Evolutionary conservation across 1,140 invertebrate species (phyloP).

Genomic region (Trissolcus basalis): DNA sequence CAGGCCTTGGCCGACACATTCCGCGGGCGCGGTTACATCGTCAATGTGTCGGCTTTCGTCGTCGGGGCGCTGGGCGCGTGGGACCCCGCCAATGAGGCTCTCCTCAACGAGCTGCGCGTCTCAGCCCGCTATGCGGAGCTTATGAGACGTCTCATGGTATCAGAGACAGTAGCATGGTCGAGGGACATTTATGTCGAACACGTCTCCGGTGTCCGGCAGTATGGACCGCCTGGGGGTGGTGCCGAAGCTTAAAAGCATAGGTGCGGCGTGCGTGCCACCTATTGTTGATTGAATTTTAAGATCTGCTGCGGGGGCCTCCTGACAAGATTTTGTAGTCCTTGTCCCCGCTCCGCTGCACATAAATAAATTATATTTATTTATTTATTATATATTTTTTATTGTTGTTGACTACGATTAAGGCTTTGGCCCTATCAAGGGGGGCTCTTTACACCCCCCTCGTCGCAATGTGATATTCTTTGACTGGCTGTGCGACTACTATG

Average conservation of each 20-base stretch:
- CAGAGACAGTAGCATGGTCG: slow-evolving; percentile 57
- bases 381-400: no score
- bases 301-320: no score
- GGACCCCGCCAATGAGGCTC: slow-evolving; percentile 53
- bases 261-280: no score
- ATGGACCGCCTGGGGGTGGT: background rate
- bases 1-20: slow-evolving; percentile 29
- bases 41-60: slow-evolving; percentile 53
- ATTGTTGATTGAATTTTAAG: no score
- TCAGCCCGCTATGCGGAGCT: slow-evolving; percentile 16
- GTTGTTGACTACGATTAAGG: no score
- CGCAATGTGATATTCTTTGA: no score
- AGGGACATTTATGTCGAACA: slow-evolving; percentile 56
- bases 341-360: no score
- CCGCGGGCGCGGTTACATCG: slow-evolving; percentile 23
- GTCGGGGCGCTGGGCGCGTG: slow-evolving; percentile 60
- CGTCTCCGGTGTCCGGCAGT: slow-evolving; percentile 19
- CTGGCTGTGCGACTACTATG: no score
- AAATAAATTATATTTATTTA: no score
- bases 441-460: no score
- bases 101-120: slow-evolving; percentile 27
- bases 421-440: no score
- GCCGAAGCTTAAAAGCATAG: background rate
- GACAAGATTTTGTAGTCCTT: no score
- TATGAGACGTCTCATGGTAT: slow-evolving; percentile 59